Evolutionary conservation across 1,140 invertebrate genomes (phyloP), one percentile per base, ranked within the genome.

Genomic region (Drosophila melanica): DNA sequence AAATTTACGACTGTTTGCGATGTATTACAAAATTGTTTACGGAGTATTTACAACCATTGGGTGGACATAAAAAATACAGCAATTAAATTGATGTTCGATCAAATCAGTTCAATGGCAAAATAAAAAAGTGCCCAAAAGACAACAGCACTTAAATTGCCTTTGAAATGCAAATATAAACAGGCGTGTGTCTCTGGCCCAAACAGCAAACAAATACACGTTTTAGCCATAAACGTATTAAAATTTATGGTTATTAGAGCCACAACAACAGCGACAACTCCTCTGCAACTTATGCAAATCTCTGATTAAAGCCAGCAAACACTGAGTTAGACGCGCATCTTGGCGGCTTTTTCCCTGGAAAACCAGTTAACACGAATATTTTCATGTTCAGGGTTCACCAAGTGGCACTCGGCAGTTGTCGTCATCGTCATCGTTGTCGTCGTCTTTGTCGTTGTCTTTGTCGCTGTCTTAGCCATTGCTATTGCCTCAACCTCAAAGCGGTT

Each of bases 21-120:
- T 35, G 9, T 35, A 9, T 35, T 9, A 9, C 33, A 10, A 35
- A 35, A 35, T 10, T 35, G 7, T 35, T 35, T 35, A 35, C 33
- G 10, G 33, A 10, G 33, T 35, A 51, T 35, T n/a, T 0, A 14
- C 12, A 6, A 14, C 1, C 39, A 14, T 8, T 16, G 27, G 57
- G 23, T 57, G 51, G 33, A 58, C 68, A 79, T 63, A 66, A 75
- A 81, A 81, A 66, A 81, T 54, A 69, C 54, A 47, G 68, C 75
- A 82, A 86, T 86, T 82, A 82, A 87, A 87, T 82, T 78, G 60
- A 73, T 86, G 70, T 74, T 87, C 82, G 81, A 87, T 89, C 79
- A 77, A 84, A 84, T 84, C 74, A 76, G 80, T 76, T 66, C 71
- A 77, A 71, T 75, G 74, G 65, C 62, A 71, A 64, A 7, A 27